Percentiles rank a stretch among this genome's conserved stretches.
These are phyloP conservation scores for Haemorhous mexicanus DNA, from an alignment of 2,113 vertebrate genomes.

Conservation along the genomic window DNA sequence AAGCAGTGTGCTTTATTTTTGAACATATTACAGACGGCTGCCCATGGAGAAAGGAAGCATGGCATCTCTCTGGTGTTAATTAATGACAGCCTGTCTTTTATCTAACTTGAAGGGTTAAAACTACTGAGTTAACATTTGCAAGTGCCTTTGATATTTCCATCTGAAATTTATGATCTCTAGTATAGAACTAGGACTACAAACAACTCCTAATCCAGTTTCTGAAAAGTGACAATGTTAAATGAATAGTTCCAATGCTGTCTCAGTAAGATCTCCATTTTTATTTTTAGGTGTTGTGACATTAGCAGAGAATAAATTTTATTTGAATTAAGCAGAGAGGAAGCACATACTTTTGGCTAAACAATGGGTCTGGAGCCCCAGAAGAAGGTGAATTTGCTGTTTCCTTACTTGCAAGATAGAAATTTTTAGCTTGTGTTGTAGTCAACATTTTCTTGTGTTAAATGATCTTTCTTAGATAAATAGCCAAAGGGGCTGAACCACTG, in stretches of 20 bases:
- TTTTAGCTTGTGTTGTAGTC: neutral
- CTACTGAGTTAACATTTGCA: neutral
- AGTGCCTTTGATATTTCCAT: neutral
- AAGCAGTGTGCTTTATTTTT: neutral
- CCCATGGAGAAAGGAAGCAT: neutral
- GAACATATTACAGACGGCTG: neutral
- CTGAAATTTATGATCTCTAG: neutral
- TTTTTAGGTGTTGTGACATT: neutral
- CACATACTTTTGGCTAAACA: neutral
- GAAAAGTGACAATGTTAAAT: neutral
- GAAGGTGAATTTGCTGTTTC: neutral
- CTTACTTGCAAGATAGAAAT: neutral
- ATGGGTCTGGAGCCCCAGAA: neutral
- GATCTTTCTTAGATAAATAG: neutral
- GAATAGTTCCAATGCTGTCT: neutral
- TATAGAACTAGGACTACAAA: neutral
- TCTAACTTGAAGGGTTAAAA: neutral
- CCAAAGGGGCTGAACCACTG: neutral
- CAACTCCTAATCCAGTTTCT: neutral
- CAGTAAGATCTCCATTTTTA: neutral
- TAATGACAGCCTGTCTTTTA: neutral
- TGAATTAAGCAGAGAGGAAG: neutral
- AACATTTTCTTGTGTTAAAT: neutral
- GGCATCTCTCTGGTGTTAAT: neutral
- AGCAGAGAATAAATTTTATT: neutral